Conservation (phyloP, 2,113 vertebrate species). For the Oxygymnocypris stewartii region DNA sequence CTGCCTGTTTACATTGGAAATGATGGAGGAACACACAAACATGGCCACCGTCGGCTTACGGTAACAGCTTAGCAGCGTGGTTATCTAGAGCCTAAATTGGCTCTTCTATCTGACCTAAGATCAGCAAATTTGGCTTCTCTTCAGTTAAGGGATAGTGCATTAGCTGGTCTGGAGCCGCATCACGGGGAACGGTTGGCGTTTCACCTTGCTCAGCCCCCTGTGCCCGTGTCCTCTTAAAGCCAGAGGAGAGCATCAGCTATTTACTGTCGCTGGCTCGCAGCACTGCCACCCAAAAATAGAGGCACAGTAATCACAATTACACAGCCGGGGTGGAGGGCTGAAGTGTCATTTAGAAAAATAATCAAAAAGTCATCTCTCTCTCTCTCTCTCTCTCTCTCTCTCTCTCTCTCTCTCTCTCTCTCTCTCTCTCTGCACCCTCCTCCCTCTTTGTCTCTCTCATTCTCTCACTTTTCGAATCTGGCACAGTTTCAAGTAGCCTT, state of each 20-base stretch:
- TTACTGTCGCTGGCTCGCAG: slow-evolving; percentile 54
- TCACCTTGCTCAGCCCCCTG: slow-evolving; percentile 56
- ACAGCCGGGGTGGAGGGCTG: slow-evolving; percentile 57
- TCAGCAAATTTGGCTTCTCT: slow-evolving; percentile 18
- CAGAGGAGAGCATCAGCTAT: slow-evolving; percentile 50
- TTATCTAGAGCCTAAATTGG: slow-evolving; percentile 10
- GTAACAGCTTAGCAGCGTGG: background rate
- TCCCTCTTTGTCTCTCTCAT: background rate
- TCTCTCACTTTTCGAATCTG: slow-evolving; percentile 43
- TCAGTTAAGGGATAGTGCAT: slow-evolving; percentile 4
- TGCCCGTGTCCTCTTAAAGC: slow-evolving; percentile 41
- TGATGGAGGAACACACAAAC: background rate
- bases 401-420: slow-evolving; percentile 34
- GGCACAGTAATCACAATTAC: slow-evolving; percentile 64
- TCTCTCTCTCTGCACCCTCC: slow-evolving; percentile 22
- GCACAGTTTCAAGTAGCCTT: slow-evolving; percentile 53
- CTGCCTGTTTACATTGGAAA: slow-evolving; percentile 55
- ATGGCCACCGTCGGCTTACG: background rate
- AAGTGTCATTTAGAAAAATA: slow-evolving; percentile 67
- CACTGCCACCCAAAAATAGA: slow-evolving; percentile 61
- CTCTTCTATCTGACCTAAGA: slow-evolving; percentile 29
- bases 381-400: slow-evolving; percentile 1
- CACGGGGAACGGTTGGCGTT: slow-evolving; percentile 34
- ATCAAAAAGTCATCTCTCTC: slow-evolving; percentile 60
- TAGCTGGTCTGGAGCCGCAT: slow-evolving; percentile 37